Percentiles rank a stretch among this genome's conserved stretches.
phyloP scores from a whole-genome alignment of 2,888 invertebrate genomes.

The Aphidius colemani region DNA sequence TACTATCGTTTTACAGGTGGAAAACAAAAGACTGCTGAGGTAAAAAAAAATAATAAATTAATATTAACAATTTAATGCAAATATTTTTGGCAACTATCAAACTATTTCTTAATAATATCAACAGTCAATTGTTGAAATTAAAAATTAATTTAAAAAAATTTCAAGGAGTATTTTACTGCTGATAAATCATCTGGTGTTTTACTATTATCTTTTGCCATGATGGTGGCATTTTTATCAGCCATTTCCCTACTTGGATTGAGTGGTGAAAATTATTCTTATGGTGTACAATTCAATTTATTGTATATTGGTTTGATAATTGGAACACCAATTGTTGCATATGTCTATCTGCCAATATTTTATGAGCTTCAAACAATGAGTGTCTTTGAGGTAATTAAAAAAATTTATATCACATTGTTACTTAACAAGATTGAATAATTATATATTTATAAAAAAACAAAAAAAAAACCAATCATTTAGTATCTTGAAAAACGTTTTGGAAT shows the following conservation, averaged over 20 bases:
- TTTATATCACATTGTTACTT: background rate
- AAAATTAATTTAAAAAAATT: background rate
- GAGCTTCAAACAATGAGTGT: constrained; percentile 81
- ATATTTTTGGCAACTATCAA: no score
- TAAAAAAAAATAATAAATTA: constrained; percentile 6
- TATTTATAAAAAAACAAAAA: background rate
- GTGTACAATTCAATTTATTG: constrained; percentile 80
- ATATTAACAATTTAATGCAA: no score
- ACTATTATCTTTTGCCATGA: constrained; percentile 85
- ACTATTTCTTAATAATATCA: no score
- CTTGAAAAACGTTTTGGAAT: constrained; percentile 67
- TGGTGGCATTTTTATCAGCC: constrained; percentile 95
- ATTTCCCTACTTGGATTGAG: constrained; percentile 86
- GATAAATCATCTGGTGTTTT: constrained; percentile 78
- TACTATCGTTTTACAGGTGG: constrained; percentile 87
- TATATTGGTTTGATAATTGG: constrained; percentile 77
- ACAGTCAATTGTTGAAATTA: background rate
- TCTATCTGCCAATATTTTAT: constrained; percentile 86
- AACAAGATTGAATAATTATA: background rate
- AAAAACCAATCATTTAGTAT: constrained; percentile 60
- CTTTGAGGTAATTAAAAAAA: constrained; percentile 70
- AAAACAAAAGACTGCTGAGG: constrained; percentile 70
- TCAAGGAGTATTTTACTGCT: constrained; percentile 81
- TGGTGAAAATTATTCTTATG: constrained; percentile 83
- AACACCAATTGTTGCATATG: constrained; percentile 76